Conservation (phyloP, 2,888 invertebrate genomes). For the Pammene aurita region DNA sequence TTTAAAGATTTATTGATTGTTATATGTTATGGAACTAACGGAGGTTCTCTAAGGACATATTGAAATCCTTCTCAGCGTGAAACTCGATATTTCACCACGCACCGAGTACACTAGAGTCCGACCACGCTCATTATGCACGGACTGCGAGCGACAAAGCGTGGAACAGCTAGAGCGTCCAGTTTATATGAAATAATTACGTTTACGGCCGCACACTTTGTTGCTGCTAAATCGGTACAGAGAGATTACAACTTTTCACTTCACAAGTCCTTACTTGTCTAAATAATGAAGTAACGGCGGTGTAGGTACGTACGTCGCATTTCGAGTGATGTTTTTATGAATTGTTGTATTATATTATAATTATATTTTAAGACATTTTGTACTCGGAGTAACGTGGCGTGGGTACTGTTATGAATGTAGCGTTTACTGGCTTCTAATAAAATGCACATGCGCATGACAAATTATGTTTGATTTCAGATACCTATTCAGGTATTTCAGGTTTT, state of each 20-base stretch:
- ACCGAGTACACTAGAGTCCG: too few relatives aligned
- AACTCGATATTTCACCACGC: too few relatives aligned
- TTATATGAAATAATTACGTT: too few relatives aligned
- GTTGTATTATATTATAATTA: constrained; percentile 2
- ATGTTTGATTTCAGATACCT: constrained; percentile 2
- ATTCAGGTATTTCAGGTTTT: too few relatives aligned
- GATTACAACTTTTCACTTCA: neutral
- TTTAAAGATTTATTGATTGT: constrained; percentile 12
- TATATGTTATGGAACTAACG: neutral
- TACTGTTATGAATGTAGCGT: constrained; percentile 4
- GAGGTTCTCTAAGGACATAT: too few relatives aligned
- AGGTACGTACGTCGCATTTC: neutral
- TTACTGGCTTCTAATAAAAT: constrained; percentile 29
- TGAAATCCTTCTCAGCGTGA: too few relatives aligned
- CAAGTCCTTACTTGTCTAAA: constrained; percentile 14
- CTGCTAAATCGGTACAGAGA: too few relatives aligned
- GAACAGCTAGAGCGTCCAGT: too few relatives aligned
- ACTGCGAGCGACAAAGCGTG: too few relatives aligned
- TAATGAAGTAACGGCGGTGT: neutral
- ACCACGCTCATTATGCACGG: too few relatives aligned
- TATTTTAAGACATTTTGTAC: constrained; percentile 27
- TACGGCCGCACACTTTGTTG: too few relatives aligned
- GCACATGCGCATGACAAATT: constrained; percentile 17
- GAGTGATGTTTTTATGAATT: constrained; percentile 3
- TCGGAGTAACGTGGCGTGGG: constrained; percentile 3